phyloP scores from a whole-genome alignment of 2,797 vertebrate species.

The Sebastes diaconus region DNA sequence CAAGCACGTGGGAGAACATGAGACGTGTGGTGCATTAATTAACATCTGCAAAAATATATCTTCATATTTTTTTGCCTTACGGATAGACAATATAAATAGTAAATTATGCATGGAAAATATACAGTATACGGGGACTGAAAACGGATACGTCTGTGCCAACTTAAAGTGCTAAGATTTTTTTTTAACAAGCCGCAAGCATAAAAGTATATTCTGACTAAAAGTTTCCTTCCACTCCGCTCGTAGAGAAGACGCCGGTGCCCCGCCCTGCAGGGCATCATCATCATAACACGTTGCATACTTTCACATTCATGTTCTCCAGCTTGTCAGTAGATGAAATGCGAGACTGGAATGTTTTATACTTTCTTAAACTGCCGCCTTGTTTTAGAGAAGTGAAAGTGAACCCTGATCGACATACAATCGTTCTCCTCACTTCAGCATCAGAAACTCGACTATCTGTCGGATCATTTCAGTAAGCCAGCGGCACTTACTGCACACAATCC shows the following conservation, averaged over 20 bases:
- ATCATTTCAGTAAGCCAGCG: neutral
- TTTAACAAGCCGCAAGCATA: slow-evolving; percentile 74
- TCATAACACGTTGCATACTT: neutral
- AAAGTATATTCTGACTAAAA: slow-evolving; percentile 55
- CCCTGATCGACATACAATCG: slow-evolving; percentile 1
- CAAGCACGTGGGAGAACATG: slow-evolving; percentile 49
- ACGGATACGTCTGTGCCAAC: slow-evolving; percentile 61
- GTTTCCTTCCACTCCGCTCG: slow-evolving; percentile 13
- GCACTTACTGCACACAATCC: slow-evolving; percentile 29
- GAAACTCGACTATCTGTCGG: slow-evolving; percentile 4
- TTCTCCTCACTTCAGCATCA: neutral
- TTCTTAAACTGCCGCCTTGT: neutral
- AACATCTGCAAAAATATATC: slow-evolving; percentile 78
- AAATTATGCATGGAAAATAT: slow-evolving; percentile 67
- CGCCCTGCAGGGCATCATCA: slow-evolving; percentile 72
- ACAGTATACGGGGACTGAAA: slow-evolving; percentile 45
- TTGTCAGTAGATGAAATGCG: slow-evolving; percentile 21
- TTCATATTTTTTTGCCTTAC: slow-evolving; percentile 64
- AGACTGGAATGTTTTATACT: slow-evolving; percentile 68
- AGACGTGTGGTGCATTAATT: slow-evolving; percentile 43
- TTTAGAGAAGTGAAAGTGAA: slow-evolving; percentile 32
- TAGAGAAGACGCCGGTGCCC: slow-evolving; percentile 43
- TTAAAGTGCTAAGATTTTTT: slow-evolving; percentile 76
- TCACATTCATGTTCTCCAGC: slow-evolving; percentile 43
- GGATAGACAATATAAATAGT: slow-evolving; percentile 71